Conservation (phyloP, 2,797 vertebrate species). For the Chaetodon trifasciatus region DNA sequence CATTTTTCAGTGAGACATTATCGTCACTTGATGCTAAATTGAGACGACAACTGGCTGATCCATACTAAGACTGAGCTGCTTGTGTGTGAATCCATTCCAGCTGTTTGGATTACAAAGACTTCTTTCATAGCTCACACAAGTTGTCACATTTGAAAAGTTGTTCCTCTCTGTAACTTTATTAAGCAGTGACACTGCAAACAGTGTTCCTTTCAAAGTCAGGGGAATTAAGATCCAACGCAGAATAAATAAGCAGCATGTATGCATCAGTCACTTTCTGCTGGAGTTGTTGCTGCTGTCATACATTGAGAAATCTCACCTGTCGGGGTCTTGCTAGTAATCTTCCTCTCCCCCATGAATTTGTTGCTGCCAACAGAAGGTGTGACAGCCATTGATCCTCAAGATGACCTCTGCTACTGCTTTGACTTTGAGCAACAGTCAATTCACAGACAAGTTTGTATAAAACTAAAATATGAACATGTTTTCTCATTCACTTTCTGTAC, state of each 20-base stretch:
- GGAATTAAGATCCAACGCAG: constrained; percentile 47
- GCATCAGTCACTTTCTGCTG: constrained; percentile 45
- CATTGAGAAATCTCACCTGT: constrained; percentile 49
- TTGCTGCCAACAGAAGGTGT: constrained; percentile 25
- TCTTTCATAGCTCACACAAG: constrained; percentile 25
- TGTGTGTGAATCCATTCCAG: constrained; percentile 28
- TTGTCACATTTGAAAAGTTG: constrained; percentile 46
- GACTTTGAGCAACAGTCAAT: constrained; percentile 27
- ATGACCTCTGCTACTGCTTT: constrained; percentile 38
- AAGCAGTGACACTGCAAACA: constrained; percentile 51
- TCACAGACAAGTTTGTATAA: background rate
- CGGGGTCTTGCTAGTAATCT: constrained; percentile 31
- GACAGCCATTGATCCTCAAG: constrained; percentile 33
- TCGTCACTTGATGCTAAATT: constrained; percentile 1
- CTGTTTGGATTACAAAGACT: constrained; percentile 15
- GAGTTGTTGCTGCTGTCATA: constrained; percentile 45
- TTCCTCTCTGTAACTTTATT: constrained; percentile 42
- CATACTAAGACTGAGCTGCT: constrained; percentile 27
- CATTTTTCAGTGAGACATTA: background rate
- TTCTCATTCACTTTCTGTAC: background rate
- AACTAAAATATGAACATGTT: background rate
- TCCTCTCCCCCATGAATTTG: constrained; percentile 37
- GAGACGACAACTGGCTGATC: constrained; percentile 2
- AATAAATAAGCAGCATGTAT: constrained; percentile 57
- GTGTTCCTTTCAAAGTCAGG: constrained; percentile 31